Base-by-base conservation (phyloP, 2,113 vertebrate genomes). In the Platichthys flesus region DNA sequence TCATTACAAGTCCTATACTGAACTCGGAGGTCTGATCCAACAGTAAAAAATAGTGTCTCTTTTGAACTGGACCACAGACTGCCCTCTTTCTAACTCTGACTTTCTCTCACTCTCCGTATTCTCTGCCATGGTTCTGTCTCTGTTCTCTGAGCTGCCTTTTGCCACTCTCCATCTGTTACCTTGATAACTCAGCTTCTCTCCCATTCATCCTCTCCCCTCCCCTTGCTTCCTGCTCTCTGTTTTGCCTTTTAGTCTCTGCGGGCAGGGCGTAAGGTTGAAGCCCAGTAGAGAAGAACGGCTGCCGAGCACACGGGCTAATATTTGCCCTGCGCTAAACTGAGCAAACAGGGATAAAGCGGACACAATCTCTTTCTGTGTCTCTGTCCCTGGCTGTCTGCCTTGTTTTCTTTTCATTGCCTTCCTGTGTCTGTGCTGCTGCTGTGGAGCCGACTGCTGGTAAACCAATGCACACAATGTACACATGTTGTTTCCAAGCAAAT, bases 271-370 rank as follows among this genome's bases (percentile, higher is more conserved):
- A 72, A 79, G 76, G 89, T 75, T 35, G 57, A 67, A 71, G 80
- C 85, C 83, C 82, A 81, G 79, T 20, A 73, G 87, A 89, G 83
- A 56, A 69, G 78, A 89, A 88, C 82, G 52, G 85, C 81, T 69
- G 79, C 75, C 28, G 57, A 82, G 83, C 78, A 68, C 79, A 83
- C 63, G 0, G 63, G 75, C 88, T 89, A 91, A 92, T 93, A 91
- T 92, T 93, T 92, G 80, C 83, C 57, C 71, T 16, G 66, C 15
- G 79, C 91, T 91, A 79, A 90, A 90, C 90, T 90, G 89, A 89
- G 89, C 91, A 91, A 91, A 93, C 91, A 88, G 1, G 86, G 89
- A 91, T 90, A 91, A 91, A 88, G 74, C 51, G 69, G 77, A 87
- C 79, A 85, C 82, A 89, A 84, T 90, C 78, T 75, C 81, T 73